phyloP scores from a whole-genome alignment of 1,140 invertebrate species.

The Platorchestia sp. region DNA sequence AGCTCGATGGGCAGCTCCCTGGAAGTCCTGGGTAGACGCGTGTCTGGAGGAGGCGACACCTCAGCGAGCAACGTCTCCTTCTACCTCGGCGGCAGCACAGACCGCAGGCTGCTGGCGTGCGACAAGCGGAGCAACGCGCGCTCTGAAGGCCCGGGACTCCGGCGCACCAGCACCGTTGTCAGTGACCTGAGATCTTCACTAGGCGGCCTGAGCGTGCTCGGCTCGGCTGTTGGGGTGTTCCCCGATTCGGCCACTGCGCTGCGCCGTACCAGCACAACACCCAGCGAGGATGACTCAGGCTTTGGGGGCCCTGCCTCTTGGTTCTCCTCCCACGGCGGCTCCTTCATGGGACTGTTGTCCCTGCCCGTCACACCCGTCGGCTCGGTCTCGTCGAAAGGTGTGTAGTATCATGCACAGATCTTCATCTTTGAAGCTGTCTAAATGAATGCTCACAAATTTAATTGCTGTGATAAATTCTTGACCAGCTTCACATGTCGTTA shows the following conservation, averaged over 20 bases:
- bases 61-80: not conserved
- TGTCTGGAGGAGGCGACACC: not conserved
- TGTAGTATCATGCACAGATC: not conserved
- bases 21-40: not conserved
- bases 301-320: constrained; percentile 68
- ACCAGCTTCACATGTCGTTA: not conserved
- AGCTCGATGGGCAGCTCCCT: constrained; percentile 33
- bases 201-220: not conserved
- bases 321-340: constrained; percentile 63
- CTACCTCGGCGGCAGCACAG: not conserved
- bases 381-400: constrained; percentile 62
- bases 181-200: constrained; percentile 61
- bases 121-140: not conserved
- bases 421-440: not conserved
- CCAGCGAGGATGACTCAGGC: constrained; percentile 68
- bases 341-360: constrained; percentile 58
- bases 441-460: not conserved
- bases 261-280: constrained; percentile 51
- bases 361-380: constrained; percentile 61
- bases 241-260: constrained; percentile 44
- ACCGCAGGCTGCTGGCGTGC: not conserved
- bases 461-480: not conserved
- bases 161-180: constrained; percentile 69
- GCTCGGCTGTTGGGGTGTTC: constrained; percentile 19
- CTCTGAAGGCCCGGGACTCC: constrained; percentile 68